Evolutionary conservation across 64 coral and sea anemone genomes (phyloP).

Genomic region (Dendrophyllia cribrosa): DNA sequence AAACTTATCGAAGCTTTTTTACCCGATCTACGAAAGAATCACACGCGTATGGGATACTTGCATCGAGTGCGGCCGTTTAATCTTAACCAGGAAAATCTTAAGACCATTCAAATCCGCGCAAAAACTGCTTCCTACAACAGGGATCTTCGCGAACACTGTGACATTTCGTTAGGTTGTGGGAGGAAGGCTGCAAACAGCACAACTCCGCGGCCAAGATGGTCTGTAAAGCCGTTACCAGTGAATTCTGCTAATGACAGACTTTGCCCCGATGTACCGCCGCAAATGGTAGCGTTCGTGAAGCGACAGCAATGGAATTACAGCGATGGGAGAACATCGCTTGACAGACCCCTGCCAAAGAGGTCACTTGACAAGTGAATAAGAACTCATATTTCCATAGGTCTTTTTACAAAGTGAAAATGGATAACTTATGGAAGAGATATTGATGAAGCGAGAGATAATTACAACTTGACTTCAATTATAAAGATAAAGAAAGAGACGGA

Average conservation of each 20-base stretch:
- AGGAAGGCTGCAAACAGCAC: conserved; percentile 79
- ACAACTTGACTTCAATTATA: neutral
- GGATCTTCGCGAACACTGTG: conserved; percentile 69
- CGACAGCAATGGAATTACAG: conserved; percentile 78
- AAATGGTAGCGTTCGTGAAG: conserved; percentile 82
- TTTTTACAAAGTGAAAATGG: neutral
- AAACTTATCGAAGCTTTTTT: conserved; percentile 75
- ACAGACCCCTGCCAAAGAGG: conserved; percentile 66
- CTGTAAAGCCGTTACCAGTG: conserved; percentile 73
- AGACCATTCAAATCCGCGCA: conserved; percentile 91
- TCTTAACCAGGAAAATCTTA: conserved; percentile 84
- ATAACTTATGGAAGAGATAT: neutral
- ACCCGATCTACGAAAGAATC: conserved; percentile 74
- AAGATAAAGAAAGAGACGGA: neutral
- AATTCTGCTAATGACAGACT: conserved; percentile 79
- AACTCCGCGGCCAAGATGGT: conserved; percentile 81
- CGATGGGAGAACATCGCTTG: conserved; percentile 35
- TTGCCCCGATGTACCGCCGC: conserved; percentile 60
- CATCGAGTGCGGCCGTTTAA: conserved; percentile 74
- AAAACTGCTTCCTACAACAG: conserved; percentile 77
- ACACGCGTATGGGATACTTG: conserved; percentile 71
- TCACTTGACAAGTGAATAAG: conserved; percentile 50
- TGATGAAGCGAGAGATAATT: neutral
- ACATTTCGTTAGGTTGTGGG: conserved; percentile 74
- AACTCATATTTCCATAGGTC: neutral